phyloP scores from a whole-genome alignment of 2,113 vertebrate genomes.

The Peucedramus taeniatus region DNA sequence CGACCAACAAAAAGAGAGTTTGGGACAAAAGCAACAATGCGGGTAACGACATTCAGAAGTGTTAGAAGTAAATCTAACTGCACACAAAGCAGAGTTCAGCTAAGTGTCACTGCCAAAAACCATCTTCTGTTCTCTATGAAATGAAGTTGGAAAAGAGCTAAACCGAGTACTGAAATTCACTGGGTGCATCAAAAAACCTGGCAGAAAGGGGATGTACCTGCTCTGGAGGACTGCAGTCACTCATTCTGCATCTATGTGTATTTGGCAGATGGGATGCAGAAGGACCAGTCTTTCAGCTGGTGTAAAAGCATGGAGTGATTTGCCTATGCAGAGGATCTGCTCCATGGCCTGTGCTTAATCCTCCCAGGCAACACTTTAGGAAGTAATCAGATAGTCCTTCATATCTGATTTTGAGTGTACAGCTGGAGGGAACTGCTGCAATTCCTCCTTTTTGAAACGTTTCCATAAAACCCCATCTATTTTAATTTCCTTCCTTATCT shows the following conservation, averaged over 20 bases:
- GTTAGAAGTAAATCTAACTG: slow-evolving; percentile 59
- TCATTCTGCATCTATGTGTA: neutral
- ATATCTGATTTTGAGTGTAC: slow-evolving; percentile 23
- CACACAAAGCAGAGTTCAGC: slow-evolving; percentile 55
- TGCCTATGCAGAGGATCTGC: neutral
- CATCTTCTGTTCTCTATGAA: neutral
- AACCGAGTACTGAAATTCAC: neutral
- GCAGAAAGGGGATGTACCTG: neutral
- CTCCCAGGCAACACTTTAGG: neutral
- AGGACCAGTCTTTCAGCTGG: neutral
- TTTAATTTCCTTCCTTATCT: slow-evolving; percentile 26
- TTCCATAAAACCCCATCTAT: neutral
- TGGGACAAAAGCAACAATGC: slow-evolving; percentile 50
- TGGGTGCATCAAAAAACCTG: neutral
- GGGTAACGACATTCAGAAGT: slow-evolving; percentile 16
- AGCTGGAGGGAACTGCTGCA: neutral
- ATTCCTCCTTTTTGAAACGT: neutral
- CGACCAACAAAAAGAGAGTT: slow-evolving; percentile 19
- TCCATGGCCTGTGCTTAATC: neutral
- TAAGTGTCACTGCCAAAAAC: slow-evolving; percentile 34
- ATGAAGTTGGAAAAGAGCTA: slow-evolving; percentile 44
- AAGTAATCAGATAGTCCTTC: slow-evolving; percentile 13
- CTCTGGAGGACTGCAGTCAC: neutral
- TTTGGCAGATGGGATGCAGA: neutral
- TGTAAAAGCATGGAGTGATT: neutral